These are phyloP conservation scores for Stegastes partitus DNA, from an alignment of 2,113 vertebrate species.

Conservation along the genomic window DNA sequence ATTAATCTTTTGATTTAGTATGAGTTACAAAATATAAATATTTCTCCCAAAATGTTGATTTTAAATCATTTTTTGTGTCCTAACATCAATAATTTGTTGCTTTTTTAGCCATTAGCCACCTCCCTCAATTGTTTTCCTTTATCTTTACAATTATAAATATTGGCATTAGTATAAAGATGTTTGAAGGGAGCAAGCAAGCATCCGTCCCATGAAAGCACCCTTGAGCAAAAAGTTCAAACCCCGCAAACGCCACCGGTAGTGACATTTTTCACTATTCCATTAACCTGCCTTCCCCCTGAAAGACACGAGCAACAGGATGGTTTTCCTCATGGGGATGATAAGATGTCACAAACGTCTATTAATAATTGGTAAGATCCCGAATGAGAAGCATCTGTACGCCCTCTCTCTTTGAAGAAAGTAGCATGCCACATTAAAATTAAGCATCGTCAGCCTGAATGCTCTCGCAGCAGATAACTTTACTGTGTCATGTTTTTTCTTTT, in stretches of 20 bases:
- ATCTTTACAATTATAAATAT: not conserved
- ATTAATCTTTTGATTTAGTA: too few species aligned
- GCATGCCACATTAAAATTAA: conserved; percentile 45
- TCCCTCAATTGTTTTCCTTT: too few species aligned
- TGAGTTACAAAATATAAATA: too few species aligned
- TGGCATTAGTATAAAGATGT: not conserved
- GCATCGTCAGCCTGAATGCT: conserved; percentile 30
- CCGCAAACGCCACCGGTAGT: not conserved
- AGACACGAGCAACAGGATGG: conserved; percentile 44
- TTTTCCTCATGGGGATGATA: conserved; percentile 1
- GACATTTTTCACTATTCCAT: conserved; percentile 12
- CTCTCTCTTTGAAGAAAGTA: conserved; percentile 15
- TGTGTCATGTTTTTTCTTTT: conserved; percentile 10
- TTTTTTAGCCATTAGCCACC: conserved; percentile 4
- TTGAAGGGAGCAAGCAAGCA: not conserved
- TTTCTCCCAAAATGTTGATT: not conserved
- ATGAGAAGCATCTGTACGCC: conserved; percentile 15
- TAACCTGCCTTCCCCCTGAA: conserved; percentile 10
- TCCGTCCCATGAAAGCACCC: not conserved
- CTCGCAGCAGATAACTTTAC: conserved; percentile 27
- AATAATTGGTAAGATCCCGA: conserved; percentile 38
- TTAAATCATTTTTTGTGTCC: too few species aligned
- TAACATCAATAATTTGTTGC: too few species aligned
- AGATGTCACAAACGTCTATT: conserved; percentile 41
- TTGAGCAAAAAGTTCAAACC: not conserved